Base-by-base conservation (phyloP, 2,797 vertebrate species). In the Dryobates pubescens region DNA sequence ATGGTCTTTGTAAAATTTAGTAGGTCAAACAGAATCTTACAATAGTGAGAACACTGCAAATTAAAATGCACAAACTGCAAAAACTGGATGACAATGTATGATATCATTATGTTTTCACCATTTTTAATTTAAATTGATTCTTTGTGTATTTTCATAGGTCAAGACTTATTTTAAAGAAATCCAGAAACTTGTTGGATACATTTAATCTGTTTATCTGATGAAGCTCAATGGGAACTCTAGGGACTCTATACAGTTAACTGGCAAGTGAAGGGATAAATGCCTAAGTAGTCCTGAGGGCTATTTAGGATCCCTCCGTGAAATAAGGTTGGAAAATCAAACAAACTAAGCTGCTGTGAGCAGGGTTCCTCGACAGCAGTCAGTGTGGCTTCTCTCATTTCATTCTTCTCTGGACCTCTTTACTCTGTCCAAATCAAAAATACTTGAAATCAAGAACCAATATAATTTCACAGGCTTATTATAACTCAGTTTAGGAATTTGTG, bases 401-500 rank as follows among this genome's bases (percentile, higher is more conserved):
- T 65, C 56, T 83, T 59, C 72, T 75, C 57, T 18, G 76, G 53
- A 78, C 20, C 11, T 53, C 56, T 71, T 90, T n/a, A 83, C 38
- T 57, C 68, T 68, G 18, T 17, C 43, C 8, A 34, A 92, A 68
- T 65, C 18, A 93, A 90, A 96, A 96, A 88, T 88, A 86, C 82
- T 89, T 96, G 69, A 64, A 81, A 49, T 23, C 15, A 76, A 88
- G 91, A 78, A 78, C 76, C 78, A 94, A 73, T 59, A 83, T 86
- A 27, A 91, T 93, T 92, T 95, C 91, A 89, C 22, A 68, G 19
- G 76, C 77, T 94, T 94, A 90, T 95, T 95, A 94, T 57, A 93
- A 54, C 36, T 92, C 88, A 86, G 61, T 91, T 93, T 17, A 94
- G 80, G 90, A 94, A 88, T 88, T 87, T 71, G 47, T 38, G 27